Evolutionary conservation across 1,140 invertebrate genomes (phyloP).

Genomic region (Idris sp.): DNA sequence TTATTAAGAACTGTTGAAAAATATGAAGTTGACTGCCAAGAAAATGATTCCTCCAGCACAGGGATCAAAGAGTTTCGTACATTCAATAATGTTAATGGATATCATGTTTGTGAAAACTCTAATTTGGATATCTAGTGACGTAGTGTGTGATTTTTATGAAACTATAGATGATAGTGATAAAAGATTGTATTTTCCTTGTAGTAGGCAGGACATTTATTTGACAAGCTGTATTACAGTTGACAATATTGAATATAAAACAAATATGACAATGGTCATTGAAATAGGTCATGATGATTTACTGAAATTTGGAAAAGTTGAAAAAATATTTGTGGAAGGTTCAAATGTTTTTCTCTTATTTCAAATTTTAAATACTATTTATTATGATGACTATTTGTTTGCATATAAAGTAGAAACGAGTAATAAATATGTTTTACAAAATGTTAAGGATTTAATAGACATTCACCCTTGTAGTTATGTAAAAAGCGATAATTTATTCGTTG

Average conservation of each 20-base stretch:
- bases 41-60: constrained; percentile 10
- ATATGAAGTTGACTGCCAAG: constrained; percentile 21
- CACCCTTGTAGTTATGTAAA: constrained; percentile 2
- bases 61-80: constrained; percentile 17
- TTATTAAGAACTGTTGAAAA: constrained; percentile 29
- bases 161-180: constrained; percentile 9
- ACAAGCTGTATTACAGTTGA: too few relatives aligned
- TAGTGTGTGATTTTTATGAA: constrained; percentile 8
- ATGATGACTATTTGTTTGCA: constrained; percentile 12
- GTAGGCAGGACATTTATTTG: too few relatives aligned
- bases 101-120: constrained; percentile 22
- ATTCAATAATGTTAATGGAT: constrained; percentile 22
- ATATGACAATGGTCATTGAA: too few relatives aligned
- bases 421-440: constrained; percentile 5
- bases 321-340: constrained; percentile 15
- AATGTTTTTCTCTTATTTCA: constrained; percentile 21
- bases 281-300: constrained; percentile 3
- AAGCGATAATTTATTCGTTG: constrained; percentile 2
- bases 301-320: constrained; percentile 16
- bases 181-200: constrained; percentile 20
- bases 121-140: constrained; percentile 24
- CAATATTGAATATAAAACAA: too few relatives aligned
- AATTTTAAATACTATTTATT: constrained; percentile 12
- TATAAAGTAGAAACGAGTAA: constrained; percentile 14
- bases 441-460: constrained; percentile 13